Conservation (phyloP, 2,888 invertebrate genomes). For the Drosophila anomalata region DNA sequence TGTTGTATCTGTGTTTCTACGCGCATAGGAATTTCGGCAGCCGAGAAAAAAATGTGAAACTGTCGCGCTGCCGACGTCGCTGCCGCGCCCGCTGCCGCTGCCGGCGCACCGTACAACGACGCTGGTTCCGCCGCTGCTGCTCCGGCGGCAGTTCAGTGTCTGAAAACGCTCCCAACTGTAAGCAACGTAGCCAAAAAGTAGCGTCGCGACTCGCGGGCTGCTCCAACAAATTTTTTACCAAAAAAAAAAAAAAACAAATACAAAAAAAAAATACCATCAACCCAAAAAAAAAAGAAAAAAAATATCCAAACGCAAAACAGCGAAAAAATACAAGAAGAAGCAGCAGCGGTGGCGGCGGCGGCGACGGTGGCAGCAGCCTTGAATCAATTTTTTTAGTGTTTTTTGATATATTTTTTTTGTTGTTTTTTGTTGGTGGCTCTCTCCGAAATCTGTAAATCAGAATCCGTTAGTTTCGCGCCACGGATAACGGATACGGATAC, state of each 20-base stretch:
- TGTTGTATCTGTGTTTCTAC: conserved; percentile 24
- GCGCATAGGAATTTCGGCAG: conserved; percentile 69
- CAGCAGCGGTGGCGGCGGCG: conserved; percentile 16
- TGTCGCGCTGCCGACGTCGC: conserved; percentile 43
- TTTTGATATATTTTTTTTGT: conserved; percentile 6
- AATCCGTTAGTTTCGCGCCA: conserved; percentile 30
- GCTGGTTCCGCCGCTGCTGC: conserved; percentile 29
- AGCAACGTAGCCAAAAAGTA: conserved; percentile 66
- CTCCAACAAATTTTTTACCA: conserved; percentile 50
- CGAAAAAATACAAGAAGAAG: conserved; percentile 14
- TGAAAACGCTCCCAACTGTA: conserved; percentile 83
- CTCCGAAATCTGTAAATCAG: conserved; percentile 1
- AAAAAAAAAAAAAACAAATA: conserved; percentile 49
- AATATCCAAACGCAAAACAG: conserved; percentile 13
- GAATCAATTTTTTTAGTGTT: conserved; percentile 37
- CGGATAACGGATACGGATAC: conserved; percentile 22
- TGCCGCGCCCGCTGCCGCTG: conserved; percentile 35
- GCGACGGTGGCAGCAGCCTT: conserved; percentile 24
- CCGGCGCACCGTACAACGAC: conserved; percentile 29
- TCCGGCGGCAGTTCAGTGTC: conserved; percentile 71
- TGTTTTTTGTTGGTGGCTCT: conserved; percentile 5
- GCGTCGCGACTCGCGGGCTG: conserved; percentile 73
- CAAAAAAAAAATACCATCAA: conserved; percentile 7
- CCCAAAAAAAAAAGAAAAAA: conserved; percentile 17
- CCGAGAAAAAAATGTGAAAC: conserved; percentile 38